phyloP scores from a whole-genome alignment of 2,113 vertebrate species.

The Choloepus hoffmanni region DNA sequence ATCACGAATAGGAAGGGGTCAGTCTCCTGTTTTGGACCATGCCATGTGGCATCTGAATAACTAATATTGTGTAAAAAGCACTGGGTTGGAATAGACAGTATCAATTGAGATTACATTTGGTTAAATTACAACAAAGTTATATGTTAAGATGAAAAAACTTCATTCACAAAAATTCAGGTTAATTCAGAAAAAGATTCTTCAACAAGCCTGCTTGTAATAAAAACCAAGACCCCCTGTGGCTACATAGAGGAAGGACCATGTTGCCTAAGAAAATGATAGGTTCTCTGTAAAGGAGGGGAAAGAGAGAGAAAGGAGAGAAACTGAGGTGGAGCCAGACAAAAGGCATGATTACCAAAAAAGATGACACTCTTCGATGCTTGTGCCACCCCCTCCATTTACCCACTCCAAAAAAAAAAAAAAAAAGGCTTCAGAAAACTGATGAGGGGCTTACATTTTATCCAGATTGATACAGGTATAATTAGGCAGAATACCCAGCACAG shows the following conservation, averaged over 20 bases:
- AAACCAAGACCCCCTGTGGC: neutral
- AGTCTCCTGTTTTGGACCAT: neutral
- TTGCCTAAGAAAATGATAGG: neutral
- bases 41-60: neutral
- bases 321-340: neutral
- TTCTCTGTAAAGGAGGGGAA: neutral
- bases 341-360: neutral
- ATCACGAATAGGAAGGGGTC: neutral
- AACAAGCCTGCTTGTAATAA: neutral
- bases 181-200: neutral
- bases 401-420: neutral
- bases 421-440: neutral
- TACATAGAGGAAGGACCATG: neutral
- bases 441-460: neutral
- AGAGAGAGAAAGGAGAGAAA: neutral
- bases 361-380: neutral
- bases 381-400: neutral
- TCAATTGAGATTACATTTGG: neutral
- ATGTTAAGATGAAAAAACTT: neutral
- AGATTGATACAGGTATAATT: neutral
- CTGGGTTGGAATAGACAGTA: neutral
- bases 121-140: slow-evolving; percentile 4
- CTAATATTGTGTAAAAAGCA: neutral
- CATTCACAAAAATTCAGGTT: neutral
- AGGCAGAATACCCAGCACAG: neutral